Base-by-base conservation (phyloP, 2,113 vertebrate species). In the Limanda limanda region DNA sequence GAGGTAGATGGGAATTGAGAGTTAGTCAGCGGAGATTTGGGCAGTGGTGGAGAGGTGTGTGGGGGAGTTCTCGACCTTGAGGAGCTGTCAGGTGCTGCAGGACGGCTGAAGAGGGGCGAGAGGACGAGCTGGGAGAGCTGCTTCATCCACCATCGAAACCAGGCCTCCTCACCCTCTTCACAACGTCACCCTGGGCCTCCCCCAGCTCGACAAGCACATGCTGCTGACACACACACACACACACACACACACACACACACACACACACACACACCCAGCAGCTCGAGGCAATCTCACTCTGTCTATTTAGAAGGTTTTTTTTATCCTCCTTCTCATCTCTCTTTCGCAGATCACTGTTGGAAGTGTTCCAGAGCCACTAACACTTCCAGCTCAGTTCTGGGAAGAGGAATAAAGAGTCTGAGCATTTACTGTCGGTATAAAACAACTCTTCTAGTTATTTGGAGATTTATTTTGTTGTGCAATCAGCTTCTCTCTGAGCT, bases 101-200 rank as follows among this genome's bases (percentile, higher is more conserved):
- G 74, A 42, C 3, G 40, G 10, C 12, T 42, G 40, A 42, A 86
- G 86, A 77, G 76, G 74, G 56, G 60, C 64, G 47, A 24, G 79
- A 70, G 69, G 71, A 61, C 58, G 37, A 78, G 81, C 67, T 51
- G 60, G 17, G 67, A 81, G 69, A 66, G 85, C 65, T 37, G 71
- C 54, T 90, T 84, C 83, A 85, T 81, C 66, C 27, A 59, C 82
- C 73, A 73, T 61, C 82, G 71, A 87, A 90, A 86, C 71, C 20
- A 37, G 52, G 37, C 66, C 57, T 12, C 59, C 76, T 88, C 76
- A 63, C 52, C 78, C 82, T 85, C 77, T 85, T 21, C 64, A 87
- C 78, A 75, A 45, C 40, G 11, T 42, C 40, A 42, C 40, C 40
- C 55, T 6, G 17, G 71, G 56, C 87, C 74, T 68, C 59, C 65